Percentiles rank a stretch among this genome's conserved stretches.
These are phyloP conservation scores for Bufo bufo DNA, from an alignment of 2,113 vertebrate species.

Conservation along the genomic window DNA sequence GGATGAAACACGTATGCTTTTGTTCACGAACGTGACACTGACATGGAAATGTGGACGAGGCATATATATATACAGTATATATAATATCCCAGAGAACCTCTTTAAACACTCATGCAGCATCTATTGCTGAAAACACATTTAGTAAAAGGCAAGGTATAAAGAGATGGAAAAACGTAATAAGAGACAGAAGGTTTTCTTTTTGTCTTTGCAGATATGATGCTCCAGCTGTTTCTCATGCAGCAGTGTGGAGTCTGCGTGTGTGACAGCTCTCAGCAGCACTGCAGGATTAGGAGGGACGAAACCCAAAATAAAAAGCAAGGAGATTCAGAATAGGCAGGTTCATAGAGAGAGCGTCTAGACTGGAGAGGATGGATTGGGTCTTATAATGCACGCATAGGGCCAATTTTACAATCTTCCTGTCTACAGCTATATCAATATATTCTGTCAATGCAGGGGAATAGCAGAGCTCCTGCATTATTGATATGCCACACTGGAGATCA, in stretches of 20 bases:
- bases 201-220: not conserved
- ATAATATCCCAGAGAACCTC: too few species aligned
- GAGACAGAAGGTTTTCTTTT: not conserved
- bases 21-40: too few species aligned
- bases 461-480: constrained; percentile 4
- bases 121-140: too few species aligned
- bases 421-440: not conserved
- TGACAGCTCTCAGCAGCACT: not conserved
- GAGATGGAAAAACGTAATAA: not conserved
- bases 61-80: too few species aligned
- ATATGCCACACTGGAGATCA: not conserved
- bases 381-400: not conserved
- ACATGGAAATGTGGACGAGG: too few species aligned
- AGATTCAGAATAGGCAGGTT: not conserved
- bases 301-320: not conserved
- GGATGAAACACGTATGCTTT: too few species aligned
- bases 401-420: not conserved
- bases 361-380: not conserved
- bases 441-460: not conserved
- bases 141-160: not conserved
- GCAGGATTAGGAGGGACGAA: not conserved
- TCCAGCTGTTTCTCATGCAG: not conserved
- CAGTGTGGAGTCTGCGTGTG: not conserved
- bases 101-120: too few species aligned
- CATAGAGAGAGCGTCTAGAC: not conserved